These are phyloP conservation scores for Frankliniella fusca DNA, from an alignment of 2,888 invertebrate species.

Conservation along the genomic window DNA sequence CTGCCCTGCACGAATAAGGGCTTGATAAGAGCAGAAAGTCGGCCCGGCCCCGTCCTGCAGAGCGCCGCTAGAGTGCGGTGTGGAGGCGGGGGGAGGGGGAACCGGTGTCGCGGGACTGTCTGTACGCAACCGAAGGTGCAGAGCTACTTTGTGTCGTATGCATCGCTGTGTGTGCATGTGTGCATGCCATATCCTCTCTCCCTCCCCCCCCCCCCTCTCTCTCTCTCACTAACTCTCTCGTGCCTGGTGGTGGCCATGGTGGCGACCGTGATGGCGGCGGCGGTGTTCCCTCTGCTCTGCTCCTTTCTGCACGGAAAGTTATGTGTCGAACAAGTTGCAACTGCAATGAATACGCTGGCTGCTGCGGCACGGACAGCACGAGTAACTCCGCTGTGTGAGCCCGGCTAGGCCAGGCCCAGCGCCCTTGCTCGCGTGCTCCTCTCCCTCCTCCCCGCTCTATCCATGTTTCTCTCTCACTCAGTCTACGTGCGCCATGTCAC, in stretches of 20 bases:
- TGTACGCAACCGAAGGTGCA: background rate
- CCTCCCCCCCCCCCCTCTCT: background rate
- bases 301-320: conserved; percentile 6
- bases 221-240: too few relatives aligned
- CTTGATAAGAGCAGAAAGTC: too few relatives aligned
- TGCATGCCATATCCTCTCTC: too few relatives aligned
- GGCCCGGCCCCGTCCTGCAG: background rate
- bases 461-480: too few relatives aligned
- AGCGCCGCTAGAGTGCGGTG: too few relatives aligned
- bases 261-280: background rate
- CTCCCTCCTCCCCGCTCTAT: too few relatives aligned
- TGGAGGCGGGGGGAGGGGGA: background rate
- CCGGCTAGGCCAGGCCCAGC: too few relatives aligned
- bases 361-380: too few relatives aligned
- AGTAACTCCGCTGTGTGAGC: too few relatives aligned
- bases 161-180: too few relatives aligned
- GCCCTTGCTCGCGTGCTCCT: too few relatives aligned
- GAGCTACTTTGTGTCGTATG: background rate
- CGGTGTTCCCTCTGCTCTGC: background rate
- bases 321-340: conserved; percentile 26
- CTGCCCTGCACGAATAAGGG: too few relatives aligned
- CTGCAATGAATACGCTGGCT: conserved; percentile 11
- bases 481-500: background rate
- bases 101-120: background rate
- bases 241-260: background rate